Conservation (phyloP, 2,888 invertebrate genomes). For the Myathropa florea region DNA sequence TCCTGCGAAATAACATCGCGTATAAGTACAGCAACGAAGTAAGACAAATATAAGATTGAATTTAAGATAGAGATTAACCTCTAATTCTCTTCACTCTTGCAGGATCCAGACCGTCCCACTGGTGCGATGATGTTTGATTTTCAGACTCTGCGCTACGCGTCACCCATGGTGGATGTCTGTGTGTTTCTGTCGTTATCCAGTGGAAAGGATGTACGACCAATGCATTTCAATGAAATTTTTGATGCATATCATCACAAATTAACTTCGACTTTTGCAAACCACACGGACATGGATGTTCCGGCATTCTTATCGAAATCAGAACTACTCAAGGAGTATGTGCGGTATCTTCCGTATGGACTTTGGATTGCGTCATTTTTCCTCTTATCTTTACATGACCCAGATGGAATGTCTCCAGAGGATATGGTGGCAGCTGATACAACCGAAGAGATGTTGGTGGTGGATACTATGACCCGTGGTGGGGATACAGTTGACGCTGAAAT, state of each 20-base stretch:
- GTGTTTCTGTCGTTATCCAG: conserved; percentile 76
- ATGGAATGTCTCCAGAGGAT: conserved; percentile 66
- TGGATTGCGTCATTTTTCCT: conserved; percentile 75
- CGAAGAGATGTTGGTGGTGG: conserved; percentile 65
- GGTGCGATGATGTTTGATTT: conserved; percentile 80
- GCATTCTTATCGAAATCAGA: conserved; percentile 74
- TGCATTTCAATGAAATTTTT: conserved; percentile 76
- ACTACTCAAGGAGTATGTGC: conserved; percentile 77
- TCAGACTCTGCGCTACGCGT: conserved; percentile 78
- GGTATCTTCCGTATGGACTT: conserved; percentile 75
- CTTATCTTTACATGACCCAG: conserved; percentile 73
- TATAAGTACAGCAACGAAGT: conserved; percentile 74
- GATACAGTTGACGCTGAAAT: conserved; percentile 76
- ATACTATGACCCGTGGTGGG: conserved; percentile 74
- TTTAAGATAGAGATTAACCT: background rate
- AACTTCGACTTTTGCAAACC: conserved; percentile 61
- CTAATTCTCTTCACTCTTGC: background rate
- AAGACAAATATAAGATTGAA: background rate
- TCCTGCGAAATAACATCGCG: conserved; percentile 79
- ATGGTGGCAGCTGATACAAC: conserved; percentile 58
- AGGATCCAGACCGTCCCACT: conserved; percentile 72
- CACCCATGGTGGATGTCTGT: conserved; percentile 79
- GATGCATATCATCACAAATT: conserved; percentile 75
- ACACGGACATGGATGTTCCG: conserved; percentile 72
- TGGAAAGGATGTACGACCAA: conserved; percentile 75